Evolutionary conservation across 2,113 vertebrate genomes (phyloP).

Genomic region (Tinamus guttatus): DNA sequence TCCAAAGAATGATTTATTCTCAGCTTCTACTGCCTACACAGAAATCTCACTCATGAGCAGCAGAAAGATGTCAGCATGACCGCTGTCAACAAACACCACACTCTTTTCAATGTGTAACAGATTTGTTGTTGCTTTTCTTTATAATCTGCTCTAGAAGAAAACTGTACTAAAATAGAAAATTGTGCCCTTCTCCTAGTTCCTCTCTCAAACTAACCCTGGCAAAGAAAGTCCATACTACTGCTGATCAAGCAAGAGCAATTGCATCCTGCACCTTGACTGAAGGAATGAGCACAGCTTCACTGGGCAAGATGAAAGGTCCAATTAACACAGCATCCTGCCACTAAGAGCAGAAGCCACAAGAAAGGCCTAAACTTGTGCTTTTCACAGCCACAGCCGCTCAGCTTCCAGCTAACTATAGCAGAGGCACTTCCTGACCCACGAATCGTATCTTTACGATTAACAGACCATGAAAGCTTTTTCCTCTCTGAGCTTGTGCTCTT

Average conservation of each 20-base stretch:
- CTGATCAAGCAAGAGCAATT: neutral
- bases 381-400: neutral
- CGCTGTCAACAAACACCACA: neutral
- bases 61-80: neutral
- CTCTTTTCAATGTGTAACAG: neutral
- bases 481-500: neutral
- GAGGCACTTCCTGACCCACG: constrained; percentile 36
- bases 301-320: neutral
- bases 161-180: neutral
- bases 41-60: neutral
- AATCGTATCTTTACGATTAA: constrained; percentile 42
- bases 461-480: constrained; percentile 48
- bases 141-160: neutral
- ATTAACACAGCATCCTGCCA: neutral
- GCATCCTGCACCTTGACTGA: neutral
- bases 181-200: neutral
- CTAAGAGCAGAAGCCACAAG: neutral
- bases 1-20: neutral
- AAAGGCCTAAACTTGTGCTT: constrained; percentile 18
- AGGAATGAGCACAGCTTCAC: neutral
- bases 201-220: neutral
- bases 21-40: neutral
- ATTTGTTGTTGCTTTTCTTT: neutral
- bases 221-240: neutral
- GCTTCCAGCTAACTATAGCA: constrained; percentile 34